Evolutionary conservation across 2,113 vertebrate genomes (phyloP), one percentile per base, ranked within the genome.

Genomic region (Alligator sinensis): DNA sequence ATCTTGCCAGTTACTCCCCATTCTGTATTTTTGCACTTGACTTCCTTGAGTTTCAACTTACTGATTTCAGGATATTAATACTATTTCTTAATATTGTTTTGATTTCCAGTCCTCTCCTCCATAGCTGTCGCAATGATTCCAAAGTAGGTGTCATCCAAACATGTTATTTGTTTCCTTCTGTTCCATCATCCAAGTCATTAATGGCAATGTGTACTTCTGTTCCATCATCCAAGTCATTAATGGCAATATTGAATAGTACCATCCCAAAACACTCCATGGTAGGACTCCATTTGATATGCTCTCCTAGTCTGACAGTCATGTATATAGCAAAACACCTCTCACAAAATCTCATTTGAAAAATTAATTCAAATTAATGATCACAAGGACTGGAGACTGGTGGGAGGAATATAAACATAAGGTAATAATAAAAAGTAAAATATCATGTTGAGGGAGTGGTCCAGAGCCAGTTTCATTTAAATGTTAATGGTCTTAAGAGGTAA

Each of bases 321-420:
- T 66, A 79, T 63, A 86, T 89, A 28, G 83, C 68, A 93, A 96
- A 96, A 89, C 22, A 79, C 7, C 62, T 64, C 38, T 82, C 64
- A 68, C 25, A 81, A 82, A 89, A 76, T 90, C 84, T 80, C 84
- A 94, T 86, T 92, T 90, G 61, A 78, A 87, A 94, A 94, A 93
- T 82, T 22, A 89, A 84, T 76, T 86, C 64, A 90, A 89, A 89
- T 90, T 88, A 82, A 79, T n/a, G 91, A 82, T 28, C 38, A 66
- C 89, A 86, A 55, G 17, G 86, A 70, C 77, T 93, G 19, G 84
- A 17, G 54, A 88, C 72, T 93, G 84, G 75, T 63, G 92, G 93
- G 47, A 80, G 75, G 30, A 86, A 55, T 10, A 18, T 57, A 89
- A 94, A 77, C 22, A 95, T 89, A 94, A 89, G 83, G 34, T 61